A percentile compares a stretch with the other conserved stretches of the same genome.
phyloP scores from a whole-genome alignment of 2,888 invertebrate species.

The Syrista parreyssii region DNA sequence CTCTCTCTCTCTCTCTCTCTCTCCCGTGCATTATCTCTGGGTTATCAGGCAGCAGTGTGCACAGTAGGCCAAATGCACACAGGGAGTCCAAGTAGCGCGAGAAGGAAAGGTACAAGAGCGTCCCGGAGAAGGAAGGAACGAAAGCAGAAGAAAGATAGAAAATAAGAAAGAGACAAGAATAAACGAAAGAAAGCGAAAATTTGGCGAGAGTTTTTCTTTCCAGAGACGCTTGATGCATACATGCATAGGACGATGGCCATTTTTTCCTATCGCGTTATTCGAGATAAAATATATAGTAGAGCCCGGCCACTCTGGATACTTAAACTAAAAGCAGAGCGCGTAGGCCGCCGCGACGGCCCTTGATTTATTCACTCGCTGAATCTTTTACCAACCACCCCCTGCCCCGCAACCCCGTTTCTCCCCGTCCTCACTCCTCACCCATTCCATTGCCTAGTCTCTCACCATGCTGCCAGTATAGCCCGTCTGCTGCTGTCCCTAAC shows the following conservation, averaged over 20 bases:
- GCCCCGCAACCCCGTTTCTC: neutral
- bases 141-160: neutral
- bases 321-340: conserved; percentile 48
- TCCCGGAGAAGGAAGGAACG: neutral
- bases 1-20: too few relatives aligned
- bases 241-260: neutral
- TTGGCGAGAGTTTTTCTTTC: neutral
- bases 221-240: neutral
- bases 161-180: neutral
- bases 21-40: neutral
- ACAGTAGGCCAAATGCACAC: neutral
- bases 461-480: neutral
- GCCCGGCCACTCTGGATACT: conserved; percentile 45
- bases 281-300: conserved; percentile 35
- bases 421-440: conserved; percentile 14
- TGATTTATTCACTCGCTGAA: conserved; percentile 62
- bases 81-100: neutral
- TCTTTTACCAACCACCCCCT: conserved; percentile 48
- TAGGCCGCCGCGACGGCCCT: conserved; percentile 46
- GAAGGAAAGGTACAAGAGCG: neutral
- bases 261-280: conserved; percentile 40
- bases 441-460: neutral
- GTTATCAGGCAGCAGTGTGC: neutral
- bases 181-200: neutral
- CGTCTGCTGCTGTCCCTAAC: conserved; percentile 43